Evolutionary conservation across 1,140 invertebrate genomes (phyloP).

Genomic region (Belonocnema kinseyi): DNA sequence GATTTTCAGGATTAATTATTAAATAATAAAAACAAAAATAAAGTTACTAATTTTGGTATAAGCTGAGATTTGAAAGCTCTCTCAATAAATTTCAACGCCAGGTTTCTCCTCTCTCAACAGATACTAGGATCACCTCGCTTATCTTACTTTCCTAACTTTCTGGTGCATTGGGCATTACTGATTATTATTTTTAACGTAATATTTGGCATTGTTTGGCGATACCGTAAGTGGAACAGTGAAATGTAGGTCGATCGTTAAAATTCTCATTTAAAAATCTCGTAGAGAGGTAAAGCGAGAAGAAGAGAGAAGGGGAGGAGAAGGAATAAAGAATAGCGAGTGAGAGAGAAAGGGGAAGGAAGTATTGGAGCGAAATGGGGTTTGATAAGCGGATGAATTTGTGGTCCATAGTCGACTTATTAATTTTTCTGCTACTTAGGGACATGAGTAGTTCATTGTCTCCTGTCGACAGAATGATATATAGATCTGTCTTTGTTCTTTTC

Average conservation of each 20-base stretch:
- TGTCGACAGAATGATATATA: conserved; percentile 6
- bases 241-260: conserved; percentile 72
- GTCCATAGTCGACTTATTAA: conserved; percentile 51
- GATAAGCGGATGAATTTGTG: conserved; percentile 48
- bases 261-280: conserved; percentile 69
- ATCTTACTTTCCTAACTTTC: too few species aligned
- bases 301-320: conserved; percentile 38
- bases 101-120: too few species aligned
- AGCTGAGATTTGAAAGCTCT: too few species aligned
- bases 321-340: conserved; percentile 44
- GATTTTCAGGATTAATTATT: too few species aligned
- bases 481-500: conserved; percentile 3
- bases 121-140: too few species aligned
- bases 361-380: conserved; percentile 49
- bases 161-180: too few species aligned
- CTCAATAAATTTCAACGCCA: too few species aligned
- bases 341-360: conserved; percentile 34
- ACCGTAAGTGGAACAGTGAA: conserved; percentile 58
- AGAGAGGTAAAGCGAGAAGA: conserved; percentile 42
- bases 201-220: conserved; percentile 59
- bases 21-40: too few species aligned
- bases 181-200: conserved; percentile 22
- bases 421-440: conserved; percentile 48
- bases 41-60: too few species aligned
- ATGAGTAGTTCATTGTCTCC: conserved; percentile 31